Conservation (phyloP, 2,888 invertebrate genomes). For the Watsonalla cultraria region DNA sequence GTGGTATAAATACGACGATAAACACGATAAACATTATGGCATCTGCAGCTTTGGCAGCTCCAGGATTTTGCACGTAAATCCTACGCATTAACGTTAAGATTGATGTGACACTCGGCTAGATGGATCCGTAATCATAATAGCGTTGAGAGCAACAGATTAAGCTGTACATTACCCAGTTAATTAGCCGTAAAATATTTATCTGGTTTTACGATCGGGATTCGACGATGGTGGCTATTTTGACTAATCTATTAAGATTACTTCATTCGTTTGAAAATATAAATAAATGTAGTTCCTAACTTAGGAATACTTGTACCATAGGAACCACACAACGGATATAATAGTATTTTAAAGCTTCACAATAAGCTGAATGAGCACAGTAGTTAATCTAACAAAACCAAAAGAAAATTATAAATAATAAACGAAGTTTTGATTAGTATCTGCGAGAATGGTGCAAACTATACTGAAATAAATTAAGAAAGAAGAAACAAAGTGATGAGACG, state of each 20-base stretch:
- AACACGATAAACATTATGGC: no score
- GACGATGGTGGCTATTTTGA: background rate
- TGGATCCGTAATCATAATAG: background rate
- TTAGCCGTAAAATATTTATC: background rate
- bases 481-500: no score
- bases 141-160: background rate
- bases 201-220: background rate
- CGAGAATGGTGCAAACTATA: no score
- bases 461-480: no score
- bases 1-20: background rate
- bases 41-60: background rate
- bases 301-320: no score
- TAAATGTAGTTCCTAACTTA: no score
- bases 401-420: no score
- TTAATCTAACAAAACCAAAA: no score
- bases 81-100: slow-evolving; percentile 1
- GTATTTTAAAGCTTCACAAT: no score
- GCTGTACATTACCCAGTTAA: background rate
- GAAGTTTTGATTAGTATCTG: no score
- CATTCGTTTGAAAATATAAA: background rate
- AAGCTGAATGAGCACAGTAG: no score
- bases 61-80: background rate
- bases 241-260: background rate
- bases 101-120: slow-evolving; percentile 1
- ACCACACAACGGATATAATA: no score